These are phyloP conservation scores for Lacanobia oleracea DNA, from an alignment of 2,888 invertebrate genomes.

Conservation along the genomic window DNA sequence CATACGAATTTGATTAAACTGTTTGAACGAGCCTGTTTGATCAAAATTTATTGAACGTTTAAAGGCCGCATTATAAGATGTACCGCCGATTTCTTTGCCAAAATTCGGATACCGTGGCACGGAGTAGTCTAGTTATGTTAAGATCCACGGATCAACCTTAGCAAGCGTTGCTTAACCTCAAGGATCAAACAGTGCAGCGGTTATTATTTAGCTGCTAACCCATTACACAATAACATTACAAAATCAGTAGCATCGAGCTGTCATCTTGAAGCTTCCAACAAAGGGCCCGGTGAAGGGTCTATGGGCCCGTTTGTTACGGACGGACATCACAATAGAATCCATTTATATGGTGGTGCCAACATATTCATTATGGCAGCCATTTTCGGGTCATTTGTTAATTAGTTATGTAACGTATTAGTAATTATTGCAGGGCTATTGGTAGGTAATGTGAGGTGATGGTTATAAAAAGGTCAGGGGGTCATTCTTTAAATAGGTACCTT, in stretches of 20 bases:
- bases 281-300: slow-evolving; percentile 51
- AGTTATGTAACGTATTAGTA: slow-evolving; percentile 31
- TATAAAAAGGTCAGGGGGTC: slow-evolving; percentile 14
- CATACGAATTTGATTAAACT: no score
- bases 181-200: no score
- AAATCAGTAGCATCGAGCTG: slow-evolving; percentile 33
- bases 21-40: no score
- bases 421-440: slow-evolving; percentile 28
- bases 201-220: neutral
- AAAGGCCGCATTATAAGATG: no score
- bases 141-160: no score
- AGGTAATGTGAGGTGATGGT: neutral
- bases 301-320: slow-evolving; percentile 13
- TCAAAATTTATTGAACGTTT: no score
- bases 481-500: neutral
- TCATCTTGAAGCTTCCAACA: slow-evolving; percentile 19
- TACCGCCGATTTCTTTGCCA: no score
- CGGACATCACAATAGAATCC: slow-evolving; percentile 46
- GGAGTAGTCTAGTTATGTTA: no score
- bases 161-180: no score
- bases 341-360: slow-evolving; percentile 31
- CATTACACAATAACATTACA: neutral
- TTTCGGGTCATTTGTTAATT: slow-evolving; percentile 32
- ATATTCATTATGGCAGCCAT: slow-evolving; percentile 22
- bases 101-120: no score